These are phyloP conservation scores for Echinops telfairi DNA, from an alignment of 2,113 vertebrate species.

Conservation along the genomic window DNA sequence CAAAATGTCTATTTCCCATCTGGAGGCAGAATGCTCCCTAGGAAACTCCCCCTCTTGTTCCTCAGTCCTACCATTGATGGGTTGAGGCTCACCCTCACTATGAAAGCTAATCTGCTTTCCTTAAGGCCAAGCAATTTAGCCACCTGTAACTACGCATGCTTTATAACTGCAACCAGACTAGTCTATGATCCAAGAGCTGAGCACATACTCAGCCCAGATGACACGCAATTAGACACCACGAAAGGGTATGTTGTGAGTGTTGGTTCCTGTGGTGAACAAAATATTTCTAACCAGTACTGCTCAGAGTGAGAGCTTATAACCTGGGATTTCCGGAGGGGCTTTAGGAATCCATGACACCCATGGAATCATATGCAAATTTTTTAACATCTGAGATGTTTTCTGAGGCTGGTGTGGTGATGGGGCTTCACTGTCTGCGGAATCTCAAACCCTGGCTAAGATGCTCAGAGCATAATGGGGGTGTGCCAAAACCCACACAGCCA, in stretches of 20 bases:
- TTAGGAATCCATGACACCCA: neutral
- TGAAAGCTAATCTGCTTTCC: neutral
- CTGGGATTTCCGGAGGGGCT: neutral
- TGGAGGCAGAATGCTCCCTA: neutral
- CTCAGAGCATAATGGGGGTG: too few species aligned
- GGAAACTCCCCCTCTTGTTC: neutral
- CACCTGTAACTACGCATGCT: neutral
- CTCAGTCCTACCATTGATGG: neutral
- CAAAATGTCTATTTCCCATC: neutral
- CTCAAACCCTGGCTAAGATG: neutral
- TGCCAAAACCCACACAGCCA: neutral
- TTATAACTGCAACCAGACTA: neutral
- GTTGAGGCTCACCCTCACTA: neutral
- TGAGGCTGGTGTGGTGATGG: neutral
- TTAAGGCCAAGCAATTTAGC: neutral
- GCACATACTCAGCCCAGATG: neutral
- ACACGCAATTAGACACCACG: neutral
- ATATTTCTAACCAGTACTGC: slow-evolving; percentile 36
- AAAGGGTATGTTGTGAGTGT: neutral
- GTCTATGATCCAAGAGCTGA: neutral
- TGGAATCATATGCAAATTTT: neutral
- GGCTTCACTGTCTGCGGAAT: neutral
- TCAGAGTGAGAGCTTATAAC: neutral
- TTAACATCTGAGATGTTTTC: neutral
- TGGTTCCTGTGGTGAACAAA: neutral